These are phyloP conservation scores for Scophthalmus maximus DNA, from an alignment of 2,113 vertebrate species.

Conservation along the genomic window DNA sequence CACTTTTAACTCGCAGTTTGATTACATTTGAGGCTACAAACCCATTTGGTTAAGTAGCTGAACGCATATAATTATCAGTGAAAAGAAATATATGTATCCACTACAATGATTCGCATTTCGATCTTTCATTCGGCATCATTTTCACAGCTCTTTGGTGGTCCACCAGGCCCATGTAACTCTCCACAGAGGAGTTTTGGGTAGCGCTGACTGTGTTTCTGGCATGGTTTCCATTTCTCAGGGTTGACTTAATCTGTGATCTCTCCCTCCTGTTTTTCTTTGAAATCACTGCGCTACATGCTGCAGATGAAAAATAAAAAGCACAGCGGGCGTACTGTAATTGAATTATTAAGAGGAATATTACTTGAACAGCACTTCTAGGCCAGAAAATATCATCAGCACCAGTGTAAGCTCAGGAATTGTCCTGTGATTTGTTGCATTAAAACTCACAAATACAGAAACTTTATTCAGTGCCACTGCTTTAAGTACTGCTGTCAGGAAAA, in stretches of 20 bases:
- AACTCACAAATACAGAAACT: background rate
- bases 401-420: background rate
- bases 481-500: constrained; percentile 16
- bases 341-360: constrained; percentile 22
- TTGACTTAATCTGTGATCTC: constrained; percentile 42
- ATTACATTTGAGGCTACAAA: too few species aligned
- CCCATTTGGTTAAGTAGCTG: too few species aligned
- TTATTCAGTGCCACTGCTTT: background rate
- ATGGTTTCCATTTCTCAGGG: constrained; percentile 31
- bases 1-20: too few species aligned
- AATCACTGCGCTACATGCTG: constrained; percentile 23
- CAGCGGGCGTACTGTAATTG: constrained; percentile 15
- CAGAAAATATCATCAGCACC: constrained; percentile 4
- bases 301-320: constrained; percentile 24
- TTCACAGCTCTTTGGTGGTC: constrained; percentile 6
- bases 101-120: too few species aligned
- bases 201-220: background rate
- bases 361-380: background rate
- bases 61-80: too few species aligned
- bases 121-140: background rate
- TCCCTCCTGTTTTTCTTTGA: constrained; percentile 36
- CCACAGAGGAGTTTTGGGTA: background rate
- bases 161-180: background rate
- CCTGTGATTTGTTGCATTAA: background rate
- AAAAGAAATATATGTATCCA: too few species aligned